Base-by-base conservation (phyloP, 1,140 invertebrate genomes). In the Diabrotica virgifera region DNA sequence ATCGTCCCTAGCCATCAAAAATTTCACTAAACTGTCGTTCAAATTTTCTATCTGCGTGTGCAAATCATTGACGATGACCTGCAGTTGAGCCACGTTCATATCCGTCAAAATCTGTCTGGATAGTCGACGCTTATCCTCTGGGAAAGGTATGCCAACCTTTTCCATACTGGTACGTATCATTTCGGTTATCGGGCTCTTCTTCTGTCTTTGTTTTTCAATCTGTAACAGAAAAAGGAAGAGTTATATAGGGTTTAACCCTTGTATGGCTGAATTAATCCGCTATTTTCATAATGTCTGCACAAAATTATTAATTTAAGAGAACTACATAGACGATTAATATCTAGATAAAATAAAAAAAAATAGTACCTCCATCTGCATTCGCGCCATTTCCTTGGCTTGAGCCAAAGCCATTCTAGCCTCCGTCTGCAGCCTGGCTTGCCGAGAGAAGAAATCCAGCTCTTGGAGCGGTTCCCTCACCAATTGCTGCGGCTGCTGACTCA, bases 61-160 rank as follows among this genome's bases (percentile, higher is more conserved):
- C 58, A 97, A 81, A 81, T 96, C 94, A 81, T 97, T 97, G 11
- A 96, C 94, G 69, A 97, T 90, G 52, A 97, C 91, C 86, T 97
- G 95, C 59, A 97, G 82, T 76, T 97, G 94, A n/a, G 94, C 91
- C 59, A 97, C 87, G 81, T 96, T 96, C 87, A 97, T 92, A 77
- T 96, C 92, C 37, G 91, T 92, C 57, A 97, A 82, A 69, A 95
- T 85, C 74, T 93, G 90, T 56, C 92, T 82, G 36, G 88, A 93
- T 50, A 96, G 82, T 67, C 92, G 85, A 62, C 91, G 85, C 72
- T 91, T 85, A 62, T 93, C 91, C 71, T 90, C 85, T 14, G 91
- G 89, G 67, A 96, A 88, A 62, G 89, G 88, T 57, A 95, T 87
- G 54, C 91, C 91, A 70, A 95, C 91, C 83, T 92, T 92, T 75